Evolutionary conservation across 2,113 vertebrate species (phyloP).

Genomic region (Oreochromis niloticus): DNA sequence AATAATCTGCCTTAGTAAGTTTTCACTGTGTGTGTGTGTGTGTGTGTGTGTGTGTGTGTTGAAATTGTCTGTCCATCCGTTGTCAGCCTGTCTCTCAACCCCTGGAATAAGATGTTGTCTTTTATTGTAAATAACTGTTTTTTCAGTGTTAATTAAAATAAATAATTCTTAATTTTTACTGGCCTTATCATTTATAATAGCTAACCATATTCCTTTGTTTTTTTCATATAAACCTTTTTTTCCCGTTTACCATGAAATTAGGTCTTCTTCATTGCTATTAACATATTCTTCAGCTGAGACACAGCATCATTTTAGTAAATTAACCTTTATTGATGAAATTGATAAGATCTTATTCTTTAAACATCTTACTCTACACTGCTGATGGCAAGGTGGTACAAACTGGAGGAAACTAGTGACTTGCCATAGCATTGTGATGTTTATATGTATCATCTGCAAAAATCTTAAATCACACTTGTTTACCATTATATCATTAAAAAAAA

Average conservation of each 20-base stretch:
- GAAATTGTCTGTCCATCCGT: neutral
- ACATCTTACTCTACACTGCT: neutral
- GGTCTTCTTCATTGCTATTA: neutral
- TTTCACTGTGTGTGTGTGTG: too few relatives aligned
- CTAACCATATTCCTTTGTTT: fast-evolving
- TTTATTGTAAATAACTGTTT: neutral
- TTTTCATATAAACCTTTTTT: neutral
- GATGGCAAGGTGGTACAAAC: neutral
- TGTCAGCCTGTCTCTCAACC: neutral
- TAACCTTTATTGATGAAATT: neutral
- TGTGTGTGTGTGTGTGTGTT: neutral
- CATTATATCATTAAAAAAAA: neutral
- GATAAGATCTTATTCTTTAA: neutral
- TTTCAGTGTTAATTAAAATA: neutral
- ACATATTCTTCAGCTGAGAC: neutral
- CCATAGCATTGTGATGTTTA: neutral
- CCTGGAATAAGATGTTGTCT: neutral
- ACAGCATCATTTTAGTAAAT: neutral
- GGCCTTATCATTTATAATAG: neutral
- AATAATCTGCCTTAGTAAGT: neutral
- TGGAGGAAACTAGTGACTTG: neutral
- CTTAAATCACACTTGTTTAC: neutral
- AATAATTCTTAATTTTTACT: neutral
- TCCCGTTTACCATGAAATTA: neutral
- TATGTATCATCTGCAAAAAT: fast-evolving